Percentiles rank a stretch among this genome's conserved stretches.
These are phyloP conservation scores for Helicoverpa assulta DNA, from an alignment of 2,888 invertebrate species.

Conservation along the genomic window DNA sequence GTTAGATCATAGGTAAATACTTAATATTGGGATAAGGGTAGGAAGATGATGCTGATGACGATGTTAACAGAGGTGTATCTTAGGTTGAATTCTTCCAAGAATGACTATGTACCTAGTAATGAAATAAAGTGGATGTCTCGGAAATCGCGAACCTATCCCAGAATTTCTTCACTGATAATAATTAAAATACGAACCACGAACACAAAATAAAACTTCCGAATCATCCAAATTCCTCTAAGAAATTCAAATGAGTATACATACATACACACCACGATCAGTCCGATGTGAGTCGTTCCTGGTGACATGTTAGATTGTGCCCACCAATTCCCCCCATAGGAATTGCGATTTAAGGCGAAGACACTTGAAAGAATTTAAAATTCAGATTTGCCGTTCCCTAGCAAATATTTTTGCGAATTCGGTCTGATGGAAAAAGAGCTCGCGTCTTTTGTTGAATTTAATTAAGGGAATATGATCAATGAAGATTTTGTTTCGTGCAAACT, in stretches of 20 bases:
- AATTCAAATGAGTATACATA: constrained; percentile 26
- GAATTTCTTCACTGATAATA: too few species aligned
- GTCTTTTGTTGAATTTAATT: background rate
- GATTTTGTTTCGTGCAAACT: background rate
- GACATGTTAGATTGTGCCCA: constrained; percentile 59
- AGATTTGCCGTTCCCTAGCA: constrained; percentile 20
- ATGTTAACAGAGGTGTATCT: too few species aligned
- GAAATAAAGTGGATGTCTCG: too few species aligned
- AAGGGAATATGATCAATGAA: background rate
- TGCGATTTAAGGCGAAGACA: constrained; percentile 49
- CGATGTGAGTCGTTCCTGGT: constrained; percentile 43
- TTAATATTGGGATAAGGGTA: too few species aligned
- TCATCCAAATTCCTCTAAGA: background rate
- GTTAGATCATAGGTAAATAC: too few species aligned
- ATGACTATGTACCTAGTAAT: too few species aligned
- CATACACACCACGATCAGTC: constrained; percentile 17
- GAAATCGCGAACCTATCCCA: too few species aligned
- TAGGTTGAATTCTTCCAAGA: too few species aligned
- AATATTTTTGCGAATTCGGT: constrained; percentile 30
- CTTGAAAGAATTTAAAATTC: constrained; percentile 53
- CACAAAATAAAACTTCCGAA: constrained; percentile 1
- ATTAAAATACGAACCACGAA: too few species aligned
- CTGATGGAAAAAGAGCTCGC: background rate
- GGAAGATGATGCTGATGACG: too few species aligned
- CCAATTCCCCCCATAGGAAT: constrained; percentile 59